phyloP scores from a whole-genome alignment of 1,140 invertebrate species.

The Pseudachorutes palmiensis region DNA sequence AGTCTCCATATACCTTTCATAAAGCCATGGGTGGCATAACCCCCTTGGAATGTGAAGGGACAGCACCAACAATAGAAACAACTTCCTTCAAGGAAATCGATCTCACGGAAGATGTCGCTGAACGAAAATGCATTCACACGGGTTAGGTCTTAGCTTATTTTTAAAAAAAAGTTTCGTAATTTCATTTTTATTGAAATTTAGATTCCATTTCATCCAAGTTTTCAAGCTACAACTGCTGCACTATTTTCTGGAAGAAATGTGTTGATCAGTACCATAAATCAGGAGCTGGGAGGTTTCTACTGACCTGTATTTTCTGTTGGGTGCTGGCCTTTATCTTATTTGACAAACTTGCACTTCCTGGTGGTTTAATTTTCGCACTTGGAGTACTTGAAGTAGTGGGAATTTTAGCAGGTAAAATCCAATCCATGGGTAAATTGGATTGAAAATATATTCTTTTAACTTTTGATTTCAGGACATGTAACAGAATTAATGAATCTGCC shows the following conservation, averaged over 20 bases:
- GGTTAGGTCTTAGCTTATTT: background rate
- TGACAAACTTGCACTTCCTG: conserved; percentile 19
- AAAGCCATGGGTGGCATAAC: too few species aligned
- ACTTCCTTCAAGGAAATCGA: too few species aligned
- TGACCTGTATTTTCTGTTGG: conserved; percentile 21
- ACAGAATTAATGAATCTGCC: conserved; percentile 23
- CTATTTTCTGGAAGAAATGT: too few species aligned
- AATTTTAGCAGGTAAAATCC: conserved; percentile 22
- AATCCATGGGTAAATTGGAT: conserved; percentile 1
- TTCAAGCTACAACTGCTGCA: too few species aligned
- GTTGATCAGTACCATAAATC: too few species aligned
- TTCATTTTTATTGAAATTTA: background rate
- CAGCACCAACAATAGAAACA: too few species aligned
- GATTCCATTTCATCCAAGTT: background rate
- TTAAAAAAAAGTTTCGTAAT: background rate
- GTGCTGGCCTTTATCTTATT: conserved; percentile 25
- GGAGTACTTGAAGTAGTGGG: conserved; percentile 13
- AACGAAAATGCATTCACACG: too few species aligned
- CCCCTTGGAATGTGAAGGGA: too few species aligned
- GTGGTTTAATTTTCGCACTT: conserved; percentile 24
- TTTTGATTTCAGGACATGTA: conserved; percentile 21
- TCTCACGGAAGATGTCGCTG: too few species aligned
- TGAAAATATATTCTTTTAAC: background rate
- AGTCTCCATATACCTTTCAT: too few species aligned
- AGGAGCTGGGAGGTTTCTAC: background rate